A percentile compares a stretch with the other conserved stretches of the same genome.
Conservation (phyloP, 2,888 invertebrate genomes). For the Campaea margaritaria region DNA sequence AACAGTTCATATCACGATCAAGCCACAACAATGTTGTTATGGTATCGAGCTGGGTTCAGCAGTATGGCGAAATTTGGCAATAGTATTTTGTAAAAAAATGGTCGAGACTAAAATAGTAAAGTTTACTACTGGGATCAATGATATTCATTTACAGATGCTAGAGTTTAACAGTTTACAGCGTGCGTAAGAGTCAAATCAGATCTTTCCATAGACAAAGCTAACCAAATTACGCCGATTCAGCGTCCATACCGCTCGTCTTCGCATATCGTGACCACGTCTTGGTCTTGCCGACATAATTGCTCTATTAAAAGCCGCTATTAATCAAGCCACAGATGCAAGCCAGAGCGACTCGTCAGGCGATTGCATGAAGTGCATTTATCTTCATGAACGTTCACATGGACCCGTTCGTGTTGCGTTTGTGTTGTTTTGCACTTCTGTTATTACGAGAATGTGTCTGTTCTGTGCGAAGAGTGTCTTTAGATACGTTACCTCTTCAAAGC, state of each 20-base stretch:
- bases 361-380: slow-evolving; percentile 37
- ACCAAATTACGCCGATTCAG: neutral
- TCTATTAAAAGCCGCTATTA: slow-evolving; percentile 65
- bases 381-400: slow-evolving; percentile 37
- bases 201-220: neutral
- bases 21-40: too few species aligned
- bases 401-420: slow-evolving; percentile 13
- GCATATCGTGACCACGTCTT: slow-evolving; percentile 19
- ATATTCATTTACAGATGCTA: too few species aligned
- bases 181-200: too few species aligned
- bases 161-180: too few species aligned
- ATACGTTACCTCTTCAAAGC: slow-evolving; percentile 5
- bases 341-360: slow-evolving; percentile 32
- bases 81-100: too few species aligned
- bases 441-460: slow-evolving; percentile 16
- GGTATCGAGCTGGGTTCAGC: too few species aligned
- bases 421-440: slow-evolving; percentile 25
- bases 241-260: slow-evolving; percentile 17
- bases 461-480: slow-evolving; percentile 1
- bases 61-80: too few species aligned
- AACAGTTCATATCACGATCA: too few species aligned
- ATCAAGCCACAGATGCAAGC: slow-evolving; percentile 54
- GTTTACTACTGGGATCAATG: too few species aligned
- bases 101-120: too few species aligned
- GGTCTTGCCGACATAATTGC: slow-evolving; percentile 51